Percentiles rank a stretch among this genome's conserved stretches.
These are phyloP conservation scores for Cyprinodon diabolis DNA, from an alignment of 2,797 vertebrate genomes.

Conservation along the genomic window DNA sequence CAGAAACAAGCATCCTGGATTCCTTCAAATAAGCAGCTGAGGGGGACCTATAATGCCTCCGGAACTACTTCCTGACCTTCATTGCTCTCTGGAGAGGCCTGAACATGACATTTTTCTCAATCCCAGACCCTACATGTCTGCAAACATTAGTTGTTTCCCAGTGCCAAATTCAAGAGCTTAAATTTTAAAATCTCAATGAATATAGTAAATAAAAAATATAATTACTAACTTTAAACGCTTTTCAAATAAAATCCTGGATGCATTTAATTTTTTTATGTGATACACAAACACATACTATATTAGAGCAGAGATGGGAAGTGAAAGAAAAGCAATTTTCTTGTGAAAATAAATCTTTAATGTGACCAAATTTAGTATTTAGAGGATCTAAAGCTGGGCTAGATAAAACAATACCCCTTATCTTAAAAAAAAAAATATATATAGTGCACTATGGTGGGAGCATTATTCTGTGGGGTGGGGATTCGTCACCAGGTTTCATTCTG, in stretches of 20 bases:
- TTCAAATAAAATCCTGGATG: neutral
- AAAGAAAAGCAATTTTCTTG: neutral
- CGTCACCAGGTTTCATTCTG: constrained; percentile 11
- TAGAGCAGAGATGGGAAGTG: neutral
- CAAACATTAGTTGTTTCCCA: constrained; percentile 7
- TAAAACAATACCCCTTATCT: neutral
- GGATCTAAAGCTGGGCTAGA: neutral
- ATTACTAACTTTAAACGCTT: neutral
- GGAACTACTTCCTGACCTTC: constrained; percentile 52
- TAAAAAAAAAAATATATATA: neutral
- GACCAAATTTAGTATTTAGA: neutral
- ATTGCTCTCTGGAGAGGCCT: constrained; percentile 23
- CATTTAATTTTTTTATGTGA: neutral
- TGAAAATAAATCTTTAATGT: neutral
- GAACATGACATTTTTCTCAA: constrained; percentile 48
- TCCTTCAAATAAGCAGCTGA: constrained; percentile 52
- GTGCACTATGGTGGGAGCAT: neutral
- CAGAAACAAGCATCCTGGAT: constrained; percentile 58
- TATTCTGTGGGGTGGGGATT: neutral
- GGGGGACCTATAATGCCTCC: constrained; percentile 60
- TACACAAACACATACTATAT: neutral
- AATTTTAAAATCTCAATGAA: constrained; percentile 6
- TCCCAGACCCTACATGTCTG: constrained; percentile 16
- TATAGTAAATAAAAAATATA: neutral
- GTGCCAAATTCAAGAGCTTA: neutral